These are phyloP conservation scores for Meleagris gallopavo DNA, from an alignment of 2,113 vertebrate genomes.

Conservation along the genomic window DNA sequence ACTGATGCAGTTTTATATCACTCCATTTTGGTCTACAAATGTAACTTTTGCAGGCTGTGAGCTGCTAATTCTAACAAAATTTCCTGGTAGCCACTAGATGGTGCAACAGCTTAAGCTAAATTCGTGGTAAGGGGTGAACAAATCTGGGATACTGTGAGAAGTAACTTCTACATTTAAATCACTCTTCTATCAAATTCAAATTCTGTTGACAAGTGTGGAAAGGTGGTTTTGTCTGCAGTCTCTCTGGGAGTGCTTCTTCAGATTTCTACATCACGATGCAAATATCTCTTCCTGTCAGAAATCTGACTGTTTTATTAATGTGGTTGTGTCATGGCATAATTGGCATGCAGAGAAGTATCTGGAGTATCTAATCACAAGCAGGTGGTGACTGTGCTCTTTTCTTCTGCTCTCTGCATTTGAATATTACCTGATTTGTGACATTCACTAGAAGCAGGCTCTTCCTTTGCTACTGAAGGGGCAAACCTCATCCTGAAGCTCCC, in stretches of 20 bases:
- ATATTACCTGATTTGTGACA: neutral
- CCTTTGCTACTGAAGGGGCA: neutral
- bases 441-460: neutral
- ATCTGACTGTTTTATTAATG: neutral
- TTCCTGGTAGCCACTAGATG: slow-evolving; percentile 57
- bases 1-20: neutral
- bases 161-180: neutral
- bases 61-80: neutral
- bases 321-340: neutral
- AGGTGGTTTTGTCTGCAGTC: neutral
- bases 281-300: neutral
- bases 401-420: neutral
- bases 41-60: neutral
- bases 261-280: neutral
- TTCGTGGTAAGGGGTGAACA: neutral
- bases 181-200: neutral
- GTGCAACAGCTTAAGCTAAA: neutral
- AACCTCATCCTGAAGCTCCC: neutral
- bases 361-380: neutral
- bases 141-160: neutral
- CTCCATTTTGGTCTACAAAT: neutral
- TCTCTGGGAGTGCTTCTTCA: neutral
- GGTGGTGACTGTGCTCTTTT: neutral
- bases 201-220: slow-evolving; percentile 1
- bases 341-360: neutral